phyloP scores from a whole-genome alignment of 2,113 vertebrate species.

The Etheostoma cragini region DNA sequence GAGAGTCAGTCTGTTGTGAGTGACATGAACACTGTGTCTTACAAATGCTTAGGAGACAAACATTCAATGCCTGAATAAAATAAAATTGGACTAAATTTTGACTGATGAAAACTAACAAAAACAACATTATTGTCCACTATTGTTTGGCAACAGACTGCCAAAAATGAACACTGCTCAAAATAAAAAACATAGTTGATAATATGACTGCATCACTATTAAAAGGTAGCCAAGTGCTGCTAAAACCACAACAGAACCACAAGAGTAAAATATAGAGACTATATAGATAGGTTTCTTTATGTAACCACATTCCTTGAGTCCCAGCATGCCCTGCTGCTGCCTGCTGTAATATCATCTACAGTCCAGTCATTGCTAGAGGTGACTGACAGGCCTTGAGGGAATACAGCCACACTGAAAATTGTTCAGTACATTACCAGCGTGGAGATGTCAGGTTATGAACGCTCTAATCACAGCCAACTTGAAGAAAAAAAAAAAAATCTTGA shows the following conservation, averaged over 20 bases:
- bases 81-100: too few species aligned
- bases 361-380: conserved; percentile 35
- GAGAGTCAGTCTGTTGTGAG: too few species aligned
- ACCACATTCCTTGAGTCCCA: conserved; percentile 17
- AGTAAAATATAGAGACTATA: conserved; percentile 7
- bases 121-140: too few species aligned
- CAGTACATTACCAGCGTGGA: conserved; percentile 28
- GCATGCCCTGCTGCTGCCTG: conserved; percentile 34
- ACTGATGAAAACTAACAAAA: background rate
- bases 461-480: conserved; percentile 31
- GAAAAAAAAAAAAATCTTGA: conserved; percentile 8
- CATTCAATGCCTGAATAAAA: too few species aligned
- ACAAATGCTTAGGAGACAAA: too few species aligned
- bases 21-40: too few species aligned
- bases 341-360: conserved; percentile 33
- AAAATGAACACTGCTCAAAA: background rate
- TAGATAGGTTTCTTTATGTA: conserved; percentile 18
- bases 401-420: conserved; percentile 22
- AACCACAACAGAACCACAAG: background rate
- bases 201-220: background rate
- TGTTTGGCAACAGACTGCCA: background rate
- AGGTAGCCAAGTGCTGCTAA: background rate
- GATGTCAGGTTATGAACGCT: conserved; percentile 27
- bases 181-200: background rate
- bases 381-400: conserved; percentile 24